These are phyloP conservation scores for Aelia acuminata DNA, from an alignment of 2,888 invertebrate species.

Conservation along the genomic window DNA sequence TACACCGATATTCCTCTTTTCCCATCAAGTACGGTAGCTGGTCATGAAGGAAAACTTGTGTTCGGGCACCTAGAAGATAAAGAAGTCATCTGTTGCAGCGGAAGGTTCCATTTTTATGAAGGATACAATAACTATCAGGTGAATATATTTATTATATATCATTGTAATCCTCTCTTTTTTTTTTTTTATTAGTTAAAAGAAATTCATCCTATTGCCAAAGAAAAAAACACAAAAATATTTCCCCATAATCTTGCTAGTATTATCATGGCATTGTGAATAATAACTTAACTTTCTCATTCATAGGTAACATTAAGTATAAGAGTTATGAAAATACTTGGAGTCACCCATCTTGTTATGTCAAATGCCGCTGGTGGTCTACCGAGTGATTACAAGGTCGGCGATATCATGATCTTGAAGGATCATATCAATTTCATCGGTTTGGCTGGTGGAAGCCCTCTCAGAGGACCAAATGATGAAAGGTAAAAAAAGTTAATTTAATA, in stretches of 20 bases:
- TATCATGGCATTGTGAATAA: neutral
- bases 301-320: slow-evolving; percentile 94
- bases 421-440: slow-evolving; percentile 98
- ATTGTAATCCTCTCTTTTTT: neutral
- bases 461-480: slow-evolving; percentile 93
- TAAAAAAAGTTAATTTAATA: slow-evolving; percentile 66
- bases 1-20: slow-evolving; percentile 95
- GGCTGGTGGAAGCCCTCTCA: slow-evolving; percentile 93
- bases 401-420: slow-evolving; percentile 97
- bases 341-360: slow-evolving; percentile 90
- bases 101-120: slow-evolving; percentile 97
- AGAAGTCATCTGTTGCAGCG: slow-evolving; percentile 95
- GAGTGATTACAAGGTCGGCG: slow-evolving; percentile 87
- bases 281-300: slow-evolving; percentile 65
- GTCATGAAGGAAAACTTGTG: slow-evolving; percentile 92
- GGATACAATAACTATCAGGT: slow-evolving; percentile 94
- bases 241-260: neutral
- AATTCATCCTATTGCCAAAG: neutral
- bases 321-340: slow-evolving; percentile 95
- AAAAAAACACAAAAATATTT: neutral
- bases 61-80: slow-evolving; percentile 87
- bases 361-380: slow-evolving; percentile 98
- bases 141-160: slow-evolving; percentile 62
- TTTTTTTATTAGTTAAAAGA: neutral
- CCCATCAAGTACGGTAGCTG: slow-evolving; percentile 91